Percentiles rank a stretch among this genome's conserved stretches.
Evolutionary conservation across 2,888 invertebrate species (phyloP).

Genomic region (Calephelis perditalis): DNA sequence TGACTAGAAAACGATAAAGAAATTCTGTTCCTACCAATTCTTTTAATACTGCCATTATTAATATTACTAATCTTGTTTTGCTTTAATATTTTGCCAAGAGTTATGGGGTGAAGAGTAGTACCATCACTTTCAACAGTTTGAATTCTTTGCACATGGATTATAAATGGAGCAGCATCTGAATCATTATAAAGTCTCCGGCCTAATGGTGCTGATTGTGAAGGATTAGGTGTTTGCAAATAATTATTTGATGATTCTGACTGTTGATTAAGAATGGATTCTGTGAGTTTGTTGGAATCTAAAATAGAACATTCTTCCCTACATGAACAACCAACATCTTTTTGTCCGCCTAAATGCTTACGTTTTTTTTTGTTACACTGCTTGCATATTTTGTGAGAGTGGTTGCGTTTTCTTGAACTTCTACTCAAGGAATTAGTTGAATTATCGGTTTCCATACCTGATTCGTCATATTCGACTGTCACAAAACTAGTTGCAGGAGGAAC

Average conservation of each 20-base stretch:
- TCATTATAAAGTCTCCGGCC: not conserved
- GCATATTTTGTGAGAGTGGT: not conserved
- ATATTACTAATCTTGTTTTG: not conserved
- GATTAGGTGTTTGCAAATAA: too few relatives aligned
- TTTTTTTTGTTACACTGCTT: not conserved
- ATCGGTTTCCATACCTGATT: not conserved
- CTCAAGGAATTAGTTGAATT: too few relatives aligned
- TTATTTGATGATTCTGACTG: not conserved
- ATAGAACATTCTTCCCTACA: not conserved
- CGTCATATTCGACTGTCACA: not conserved
- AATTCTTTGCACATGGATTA: not conserved
- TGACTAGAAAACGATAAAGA: not conserved
- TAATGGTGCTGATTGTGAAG: not conserved
- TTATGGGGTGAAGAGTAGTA: too few relatives aligned
- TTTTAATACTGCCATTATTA: too few relatives aligned
- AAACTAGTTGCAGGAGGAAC: not conserved
- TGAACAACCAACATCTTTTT: not conserved
- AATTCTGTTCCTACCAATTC: not conserved
- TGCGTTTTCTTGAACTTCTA: too few relatives aligned
- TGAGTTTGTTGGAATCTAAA: not conserved
- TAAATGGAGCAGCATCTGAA: not conserved
- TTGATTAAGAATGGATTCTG: not conserved
- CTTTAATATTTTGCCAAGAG: too few relatives aligned
- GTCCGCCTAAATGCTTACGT: not conserved
- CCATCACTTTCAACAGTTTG: not conserved